Conservation (phyloP, 1,140 invertebrate genomes). For the Aphidius ervi region DNA sequence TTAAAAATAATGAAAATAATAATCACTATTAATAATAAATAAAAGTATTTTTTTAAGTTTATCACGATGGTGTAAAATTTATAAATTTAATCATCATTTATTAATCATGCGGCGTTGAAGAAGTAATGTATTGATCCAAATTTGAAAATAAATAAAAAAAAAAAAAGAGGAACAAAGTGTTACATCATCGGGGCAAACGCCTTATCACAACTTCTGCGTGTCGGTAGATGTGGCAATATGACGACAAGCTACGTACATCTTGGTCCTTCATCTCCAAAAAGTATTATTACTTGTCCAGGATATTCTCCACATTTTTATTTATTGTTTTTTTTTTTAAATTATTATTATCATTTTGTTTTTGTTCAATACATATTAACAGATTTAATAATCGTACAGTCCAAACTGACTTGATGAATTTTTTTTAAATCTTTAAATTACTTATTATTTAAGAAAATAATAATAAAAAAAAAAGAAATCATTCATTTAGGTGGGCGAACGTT, state of each 20-base stretch:
- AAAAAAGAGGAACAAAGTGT: constrained; percentile 42
- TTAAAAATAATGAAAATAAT: constrained; percentile 27
- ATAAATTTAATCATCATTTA: constrained; percentile 12
- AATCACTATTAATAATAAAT: constrained; percentile 45
- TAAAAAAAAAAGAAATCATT: constrained; percentile 4
- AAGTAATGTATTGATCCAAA: constrained; percentile 33
- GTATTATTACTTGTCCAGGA: background rate
- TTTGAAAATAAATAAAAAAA: too few relatives aligned
- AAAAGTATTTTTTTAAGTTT: constrained; percentile 33
- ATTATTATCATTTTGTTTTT: background rate
- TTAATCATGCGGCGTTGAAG: constrained; percentile 19
- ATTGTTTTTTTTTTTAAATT: background rate
- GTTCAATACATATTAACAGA: background rate
- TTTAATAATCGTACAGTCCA: background rate
- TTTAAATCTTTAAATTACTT: background rate
- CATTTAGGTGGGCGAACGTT: constrained; percentile 11
- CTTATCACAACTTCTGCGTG: constrained; percentile 25
- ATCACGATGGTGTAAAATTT: constrained; percentile 1
- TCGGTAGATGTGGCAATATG: constrained; percentile 20
- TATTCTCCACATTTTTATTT: background rate
- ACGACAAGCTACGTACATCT: constrained; percentile 26
- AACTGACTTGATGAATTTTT: background rate
- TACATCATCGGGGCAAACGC: constrained; percentile 17
- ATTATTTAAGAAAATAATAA: background rate
- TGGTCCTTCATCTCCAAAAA: constrained; percentile 31